Conservation (phyloP, 2,797 vertebrate species). For the Acrossocheilus fasciatus region DNA sequence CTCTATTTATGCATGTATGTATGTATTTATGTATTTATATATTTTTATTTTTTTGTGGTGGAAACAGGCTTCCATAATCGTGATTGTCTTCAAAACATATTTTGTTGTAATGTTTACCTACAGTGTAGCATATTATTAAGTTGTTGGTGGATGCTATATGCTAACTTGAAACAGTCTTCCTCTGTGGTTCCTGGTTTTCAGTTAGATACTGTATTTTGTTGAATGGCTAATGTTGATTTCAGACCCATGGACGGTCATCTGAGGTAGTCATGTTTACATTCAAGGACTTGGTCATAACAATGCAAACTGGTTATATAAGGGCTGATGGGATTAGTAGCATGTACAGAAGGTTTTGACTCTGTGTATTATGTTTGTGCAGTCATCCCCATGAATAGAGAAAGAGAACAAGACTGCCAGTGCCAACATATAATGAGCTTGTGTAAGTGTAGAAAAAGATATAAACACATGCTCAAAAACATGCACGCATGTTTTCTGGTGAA, state of each 20-base stretch:
- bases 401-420: conserved; percentile 27
- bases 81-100: neutral
- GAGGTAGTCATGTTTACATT: conserved; percentile 46
- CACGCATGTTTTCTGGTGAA: neutral
- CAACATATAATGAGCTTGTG: conserved; percentile 27
- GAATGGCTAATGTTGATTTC: neutral
- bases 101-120: neutral
- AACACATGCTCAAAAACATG: conserved; percentile 5
- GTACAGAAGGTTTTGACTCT: conserved; percentile 57
- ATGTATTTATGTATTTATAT: no score
- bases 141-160: neutral
- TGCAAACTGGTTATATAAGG: conserved; percentile 59
- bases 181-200: neutral
- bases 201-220: neutral
- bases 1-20: neutral
- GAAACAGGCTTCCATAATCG: neutral
- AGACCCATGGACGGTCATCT: neutral
- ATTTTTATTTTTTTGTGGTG: neutral
- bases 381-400: conserved; percentile 54
- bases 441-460: conserved; percentile 21
- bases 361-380: conserved; percentile 60
- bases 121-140: neutral
- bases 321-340: conserved; percentile 58
- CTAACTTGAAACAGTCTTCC: neutral
- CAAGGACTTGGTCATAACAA: conserved; percentile 36